Evolutionary conservation across 92 coral and sea anemone species (phyloP).

Genomic region (Porites evermanni): DNA sequence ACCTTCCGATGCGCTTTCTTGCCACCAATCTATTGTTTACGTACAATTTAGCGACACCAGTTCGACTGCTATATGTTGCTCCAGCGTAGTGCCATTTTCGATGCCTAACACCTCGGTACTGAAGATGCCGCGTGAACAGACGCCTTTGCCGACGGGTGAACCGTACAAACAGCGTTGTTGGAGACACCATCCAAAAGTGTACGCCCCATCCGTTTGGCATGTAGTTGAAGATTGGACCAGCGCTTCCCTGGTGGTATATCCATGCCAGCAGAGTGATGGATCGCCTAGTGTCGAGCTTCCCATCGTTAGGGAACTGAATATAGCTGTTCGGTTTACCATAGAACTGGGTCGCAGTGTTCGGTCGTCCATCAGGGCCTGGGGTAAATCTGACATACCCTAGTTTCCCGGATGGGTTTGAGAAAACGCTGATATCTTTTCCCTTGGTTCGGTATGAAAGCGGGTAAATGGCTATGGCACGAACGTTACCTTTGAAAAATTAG

Average conservation of each 20-base stretch:
- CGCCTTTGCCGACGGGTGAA: conserved; percentile 61
- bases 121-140: conserved; percentile 25
- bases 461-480: conserved; percentile 73
- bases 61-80: conserved; percentile 52
- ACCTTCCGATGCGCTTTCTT: conserved; percentile 41
- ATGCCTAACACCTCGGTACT: conserved; percentile 36
- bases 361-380: conserved; percentile 66
- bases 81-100: conserved; percentile 72
- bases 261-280: conserved; percentile 72
- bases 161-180: conserved; percentile 67
- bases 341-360: conserved; percentile 58
- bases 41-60: conserved; percentile 63
- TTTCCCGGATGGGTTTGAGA: conserved; percentile 65
- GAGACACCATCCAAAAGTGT: conserved; percentile 73
- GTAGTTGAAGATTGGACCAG: conserved; percentile 73
- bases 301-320: conserved; percentile 69
- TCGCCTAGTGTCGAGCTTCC: conserved; percentile 55
- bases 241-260: conserved; percentile 58
- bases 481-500: conserved; percentile 14
- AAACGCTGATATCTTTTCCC: conserved; percentile 73
- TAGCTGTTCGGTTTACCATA: conserved; percentile 64
- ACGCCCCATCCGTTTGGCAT: conserved; percentile 83
- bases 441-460: conserved; percentile 64
- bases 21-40: conserved; percentile 67
- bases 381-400: conserved; percentile 57